Evolutionary conservation across 1,140 invertebrate species (phyloP).

Genomic region (Drosophila hydei): DNA sequence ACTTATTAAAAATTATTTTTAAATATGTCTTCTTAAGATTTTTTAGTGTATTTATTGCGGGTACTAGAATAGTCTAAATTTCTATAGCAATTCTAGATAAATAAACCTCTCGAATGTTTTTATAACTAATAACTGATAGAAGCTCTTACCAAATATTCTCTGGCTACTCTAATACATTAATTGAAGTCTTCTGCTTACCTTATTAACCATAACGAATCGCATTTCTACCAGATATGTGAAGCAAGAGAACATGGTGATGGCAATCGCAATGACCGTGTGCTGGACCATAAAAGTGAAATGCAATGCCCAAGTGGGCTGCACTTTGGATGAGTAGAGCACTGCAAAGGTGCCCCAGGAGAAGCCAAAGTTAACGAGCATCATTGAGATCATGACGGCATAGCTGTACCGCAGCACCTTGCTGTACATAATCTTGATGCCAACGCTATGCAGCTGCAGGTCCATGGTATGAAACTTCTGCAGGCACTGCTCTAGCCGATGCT

Average conservation of each 20-base stretch:
- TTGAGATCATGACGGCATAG: constrained; percentile 57
- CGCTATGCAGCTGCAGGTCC: constrained; percentile 61
- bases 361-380: constrained; percentile 55
- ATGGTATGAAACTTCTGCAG: constrained; percentile 68
- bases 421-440: constrained; percentile 80
- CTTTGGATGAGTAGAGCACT: constrained; percentile 54
- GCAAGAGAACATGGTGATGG: constrained; percentile 65
- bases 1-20: too few species aligned
- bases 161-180: too few species aligned
- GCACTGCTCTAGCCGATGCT: constrained; percentile 65
- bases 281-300: constrained; percentile 74
- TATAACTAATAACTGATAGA: too few species aligned
- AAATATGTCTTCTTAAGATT: too few species aligned
- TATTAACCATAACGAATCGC: constrained; percentile 73
- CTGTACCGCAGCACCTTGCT: constrained; percentile 74
- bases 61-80: too few species aligned
- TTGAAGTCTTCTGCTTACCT: constrained; percentile 54
- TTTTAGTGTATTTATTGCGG: too few species aligned
- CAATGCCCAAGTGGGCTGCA: constrained; percentile 57
- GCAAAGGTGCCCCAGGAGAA: constrained; percentile 66
- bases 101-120: too few species aligned
- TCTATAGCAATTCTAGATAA: background rate
- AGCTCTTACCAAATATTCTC: too few species aligned
- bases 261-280: constrained; percentile 72
- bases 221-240: constrained; percentile 76